Base-by-base conservation (phyloP, 2,888 invertebrate genomes). In the Athalia rosae region DNA sequence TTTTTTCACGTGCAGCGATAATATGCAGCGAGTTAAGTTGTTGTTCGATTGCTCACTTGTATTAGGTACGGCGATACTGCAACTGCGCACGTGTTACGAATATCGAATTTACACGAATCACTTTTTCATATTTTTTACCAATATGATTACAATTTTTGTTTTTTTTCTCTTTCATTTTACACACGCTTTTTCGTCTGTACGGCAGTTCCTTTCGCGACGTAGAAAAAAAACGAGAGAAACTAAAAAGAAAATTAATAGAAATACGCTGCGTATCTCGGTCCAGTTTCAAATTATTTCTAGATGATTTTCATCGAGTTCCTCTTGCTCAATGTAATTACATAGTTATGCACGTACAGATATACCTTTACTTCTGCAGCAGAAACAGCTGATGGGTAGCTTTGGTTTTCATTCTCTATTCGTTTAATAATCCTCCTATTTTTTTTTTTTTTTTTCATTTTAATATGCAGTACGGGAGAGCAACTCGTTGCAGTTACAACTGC, bases 51-150 rank as follows among this genome's bases (percentile, higher is more conserved):
- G 28, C 28, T 28, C 28, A 28, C 28, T 28, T 15, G 9, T 53
- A 61, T 61, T 41, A 13, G 45, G n/a, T 13, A 45, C 13, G 45
- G 13, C n/a, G 13, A n/a, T 45, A 13, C 41, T 43, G 28, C 28
- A 28, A 28, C 28, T 45, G 3, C 4, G 66, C 66, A 13, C 66
- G 66, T 66, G 66, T 9, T 7, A 13, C 66, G 66, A 48, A 13
- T 66, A 8, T 66, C 47, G 66, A 66, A 28, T 15, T 13, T 15
- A 5, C 13, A 45, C 13, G 66, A 50, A 15, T 15, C 47, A 66
- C 13, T 66, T 66, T 66, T 66, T 66, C 66, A 28, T 9, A 48
- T 48, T 66, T 66, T 66, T 66, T 48, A 66, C 66, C 9, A 13
- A 62, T 15, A 28, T 28, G 28, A 28, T 48, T 66, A n/a, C 28